Base-by-base conservation (phyloP, 2,888 invertebrate species). In the Gortyna flavago region DNA sequence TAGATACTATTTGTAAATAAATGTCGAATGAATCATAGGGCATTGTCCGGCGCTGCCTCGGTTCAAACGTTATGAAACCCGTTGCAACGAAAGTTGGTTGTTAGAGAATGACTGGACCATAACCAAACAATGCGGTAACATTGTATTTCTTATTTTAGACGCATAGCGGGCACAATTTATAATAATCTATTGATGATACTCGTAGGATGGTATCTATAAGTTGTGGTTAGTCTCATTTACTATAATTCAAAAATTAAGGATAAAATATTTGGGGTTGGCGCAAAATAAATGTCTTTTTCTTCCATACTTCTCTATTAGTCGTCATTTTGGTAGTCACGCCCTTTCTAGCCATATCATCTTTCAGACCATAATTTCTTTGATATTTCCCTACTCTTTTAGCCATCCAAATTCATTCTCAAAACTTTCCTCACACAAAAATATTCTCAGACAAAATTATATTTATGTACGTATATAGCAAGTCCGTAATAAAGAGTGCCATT, bases 1-100 rank as follows among this genome's bases (percentile, higher is more conserved):
- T n/a, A n/a, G n/a, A n/a, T n/a, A 18, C 11, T 35, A n/a, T 59
- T 1, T 38, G 16, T 75, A 38, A 51, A 75, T 75, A 38, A 51
- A 75, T 18, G 4, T 25, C 38, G 1, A 48, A 41, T 69, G 7
- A 69, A 29, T 79, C 66, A 57, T 35, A 38, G 35, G 4, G 8
- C 7, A 82, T 62, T 51, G 11, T 18, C 41, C 41, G 25, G 16
- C 2, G 41, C 16, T 32, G n/a, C 32, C 61, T 57, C 8, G 54
- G 29, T 41, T 51, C 3, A 41, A 79, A 13, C 7, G 48, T 71
- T 80, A 71, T 21, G 71, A 81, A 78, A 83, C 32, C n/a, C 59
- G n/a, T 51, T 77, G 29, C 32, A 62, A 38, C 2, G 29, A 68
- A 44, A 72, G 67, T 72, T 72, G 18, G 35, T 78, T 38, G 25